Conservation (phyloP, 92 coral and sea anemone species). For the Heliopora coerulea region DNA sequence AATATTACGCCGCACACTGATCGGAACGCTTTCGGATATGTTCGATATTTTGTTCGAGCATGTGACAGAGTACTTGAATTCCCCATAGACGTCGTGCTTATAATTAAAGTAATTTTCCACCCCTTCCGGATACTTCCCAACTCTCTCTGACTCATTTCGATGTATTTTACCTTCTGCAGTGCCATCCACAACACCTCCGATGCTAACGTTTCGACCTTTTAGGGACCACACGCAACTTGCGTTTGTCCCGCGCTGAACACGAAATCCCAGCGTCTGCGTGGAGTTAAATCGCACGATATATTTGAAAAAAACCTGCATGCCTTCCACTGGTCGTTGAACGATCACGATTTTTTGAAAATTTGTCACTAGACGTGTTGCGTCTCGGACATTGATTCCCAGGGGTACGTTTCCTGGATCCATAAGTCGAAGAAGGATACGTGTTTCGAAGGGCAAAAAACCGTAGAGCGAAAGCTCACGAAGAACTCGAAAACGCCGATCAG, state of each 20-base stretch:
- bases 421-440: neutral
- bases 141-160: neutral
- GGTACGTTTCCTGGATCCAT: constrained; percentile 11
- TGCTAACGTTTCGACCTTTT: neutral
- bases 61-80: neutral
- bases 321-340: neutral
- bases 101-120: constrained; percentile 16
- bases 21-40: constrained; percentile 13
- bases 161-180: neutral
- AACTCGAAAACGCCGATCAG: neutral
- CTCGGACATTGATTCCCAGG: constrained; percentile 4
- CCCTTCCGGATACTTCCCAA: too few species aligned
- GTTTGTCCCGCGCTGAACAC: constrained; percentile 25
- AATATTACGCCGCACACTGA: constrained; percentile 58
- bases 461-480: constrained; percentile 1
- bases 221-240: constrained; percentile 21
- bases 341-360: neutral
- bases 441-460: constrained; percentile 32
- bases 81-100: constrained; percentile 17
- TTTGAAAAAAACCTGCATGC: neutral
- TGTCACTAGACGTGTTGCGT: neutral
- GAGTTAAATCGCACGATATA: neutral
- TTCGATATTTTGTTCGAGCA: constrained; percentile 27
- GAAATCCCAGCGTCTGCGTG: constrained; percentile 4
- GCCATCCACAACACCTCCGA: neutral